Conservation (phyloP, 2,797 vertebrate genomes). For the Sebastes dallii region DNA sequence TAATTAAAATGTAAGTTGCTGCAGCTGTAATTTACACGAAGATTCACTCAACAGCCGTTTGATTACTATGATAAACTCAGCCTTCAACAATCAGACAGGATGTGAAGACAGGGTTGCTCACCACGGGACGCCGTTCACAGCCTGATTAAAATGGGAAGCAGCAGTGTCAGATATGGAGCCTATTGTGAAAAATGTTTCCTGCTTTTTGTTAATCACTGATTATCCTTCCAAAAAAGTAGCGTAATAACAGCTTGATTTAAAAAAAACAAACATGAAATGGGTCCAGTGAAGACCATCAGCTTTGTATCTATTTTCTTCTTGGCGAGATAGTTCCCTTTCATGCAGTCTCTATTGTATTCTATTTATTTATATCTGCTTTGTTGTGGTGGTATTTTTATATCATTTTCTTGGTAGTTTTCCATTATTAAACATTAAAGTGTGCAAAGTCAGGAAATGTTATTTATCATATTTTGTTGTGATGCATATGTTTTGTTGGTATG, state of each 20-base stretch:
- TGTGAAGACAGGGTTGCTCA: constrained; percentile 39
- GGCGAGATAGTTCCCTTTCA: neutral
- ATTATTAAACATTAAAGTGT: neutral
- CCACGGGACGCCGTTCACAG: constrained; percentile 39
- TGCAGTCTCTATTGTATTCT: neutral
- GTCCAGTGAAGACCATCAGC: neutral
- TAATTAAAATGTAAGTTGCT: neutral
- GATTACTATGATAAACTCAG: constrained; percentile 12
- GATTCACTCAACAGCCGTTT: constrained; percentile 19
- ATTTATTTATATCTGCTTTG: neutral
- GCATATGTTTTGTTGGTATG: neutral
- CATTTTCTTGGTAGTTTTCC: neutral
- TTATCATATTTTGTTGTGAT: neutral
- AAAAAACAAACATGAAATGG: neutral
- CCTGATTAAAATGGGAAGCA: constrained; percentile 59
- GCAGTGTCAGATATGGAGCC: constrained; percentile 23
- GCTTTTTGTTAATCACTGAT: constrained; percentile 29
- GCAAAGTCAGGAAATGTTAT: neutral
- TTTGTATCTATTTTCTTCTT: neutral
- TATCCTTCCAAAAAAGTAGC: neutral
- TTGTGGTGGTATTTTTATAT: neutral
- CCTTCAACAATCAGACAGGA: constrained; percentile 40
- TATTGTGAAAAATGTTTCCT: constrained; percentile 43
- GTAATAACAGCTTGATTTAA: constrained; percentile 11
- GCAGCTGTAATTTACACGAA: constrained; percentile 1